Base-by-base conservation (phyloP, 2,113 vertebrate species). In the Phalacrocorax aristotelis region DNA sequence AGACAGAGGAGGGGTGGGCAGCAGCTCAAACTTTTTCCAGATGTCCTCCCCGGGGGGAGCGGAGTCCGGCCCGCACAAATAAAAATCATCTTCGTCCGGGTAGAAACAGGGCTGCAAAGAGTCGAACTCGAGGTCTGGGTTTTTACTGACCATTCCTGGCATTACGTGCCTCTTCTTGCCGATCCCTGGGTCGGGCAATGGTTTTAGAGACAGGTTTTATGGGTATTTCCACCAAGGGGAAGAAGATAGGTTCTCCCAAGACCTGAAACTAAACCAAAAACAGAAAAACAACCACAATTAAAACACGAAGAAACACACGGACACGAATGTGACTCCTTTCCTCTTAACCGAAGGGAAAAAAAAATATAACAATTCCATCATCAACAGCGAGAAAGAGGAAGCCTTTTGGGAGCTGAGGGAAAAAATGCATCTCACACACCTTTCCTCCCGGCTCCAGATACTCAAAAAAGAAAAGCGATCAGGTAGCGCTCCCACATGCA, bases 1-100 rank as follows among this genome's bases (percentile, higher is more conserved):
- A 75, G 99, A 99, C 92, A 99, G 98, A 42, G 99, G 99, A 91
- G 99, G 99, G 87, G 99, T 99, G 97, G 99, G 99, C 95, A 99
- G 97, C 97, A 99, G 97, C 98, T 99, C 99, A 98, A 99, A 99
- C 99, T 99, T 99, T 98, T 99, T 99, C 99, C 99, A 99, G 99
- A 99, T 99, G 99, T 99, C 99, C 98, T 99, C 99, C 89, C 99
- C 99, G 52, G 99, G 99, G 91, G 99, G 99, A 88, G 99, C 99
- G 68, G 99, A 99, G 98, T 99, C 99, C 52, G 99, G 99, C 97
- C 99, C 99, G 97, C 99, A 99, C 95, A 99, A 98, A 97, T 99
- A 99, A 98, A 99, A 99, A 97, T 99, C 99, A 97, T 99, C 99
- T 98, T 99, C 99, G 93, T 99, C 99, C 49, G 99, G 99, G 92